Conservation (phyloP, 2,888 invertebrate genomes). For the Drosophila mettleri region DNA sequence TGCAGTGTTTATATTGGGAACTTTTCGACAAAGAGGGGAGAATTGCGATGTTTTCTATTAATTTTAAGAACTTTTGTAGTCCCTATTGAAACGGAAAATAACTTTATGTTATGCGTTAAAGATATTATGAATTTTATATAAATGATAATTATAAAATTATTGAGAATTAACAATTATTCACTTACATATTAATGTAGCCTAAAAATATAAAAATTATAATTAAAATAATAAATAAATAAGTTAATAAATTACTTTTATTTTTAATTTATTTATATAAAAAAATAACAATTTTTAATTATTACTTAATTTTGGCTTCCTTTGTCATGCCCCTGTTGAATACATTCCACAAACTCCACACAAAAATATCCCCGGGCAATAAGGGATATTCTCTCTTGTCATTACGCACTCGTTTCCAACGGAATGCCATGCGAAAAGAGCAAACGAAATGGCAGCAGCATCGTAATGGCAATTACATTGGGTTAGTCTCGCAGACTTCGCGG, state of each 20-base stretch:
- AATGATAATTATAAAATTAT: no score
- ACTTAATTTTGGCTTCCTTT: background rate
- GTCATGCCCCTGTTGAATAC: background rate
- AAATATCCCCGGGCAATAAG: background rate
- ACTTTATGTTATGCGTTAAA: no score
- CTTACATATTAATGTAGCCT: no score
- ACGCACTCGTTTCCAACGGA: slow-evolving; percentile 26
- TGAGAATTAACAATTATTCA: no score
- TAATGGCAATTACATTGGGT: slow-evolving; percentile 75
- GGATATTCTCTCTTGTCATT: slow-evolving; percentile 57
- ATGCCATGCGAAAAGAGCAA: slow-evolving; percentile 50
- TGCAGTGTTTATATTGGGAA: slow-evolving; percentile 5
- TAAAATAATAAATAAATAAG: no score
- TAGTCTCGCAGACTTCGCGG: slow-evolving; percentile 58
- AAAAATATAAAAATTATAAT: no score
- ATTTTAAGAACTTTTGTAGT: background rate
- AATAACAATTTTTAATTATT: background rate
- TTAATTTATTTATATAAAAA: background rate
- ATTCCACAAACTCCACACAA: slow-evolving; percentile 29
- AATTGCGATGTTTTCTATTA: background rate
- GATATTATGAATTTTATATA: no score
- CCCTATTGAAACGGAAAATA: no score
- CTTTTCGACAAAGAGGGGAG: background rate
- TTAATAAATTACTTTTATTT: no score
- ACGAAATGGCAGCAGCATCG: slow-evolving; percentile 48